Evolutionary conservation across 2,113 vertebrate species (phyloP).

Genomic region (Trachemys scripta): DNA sequence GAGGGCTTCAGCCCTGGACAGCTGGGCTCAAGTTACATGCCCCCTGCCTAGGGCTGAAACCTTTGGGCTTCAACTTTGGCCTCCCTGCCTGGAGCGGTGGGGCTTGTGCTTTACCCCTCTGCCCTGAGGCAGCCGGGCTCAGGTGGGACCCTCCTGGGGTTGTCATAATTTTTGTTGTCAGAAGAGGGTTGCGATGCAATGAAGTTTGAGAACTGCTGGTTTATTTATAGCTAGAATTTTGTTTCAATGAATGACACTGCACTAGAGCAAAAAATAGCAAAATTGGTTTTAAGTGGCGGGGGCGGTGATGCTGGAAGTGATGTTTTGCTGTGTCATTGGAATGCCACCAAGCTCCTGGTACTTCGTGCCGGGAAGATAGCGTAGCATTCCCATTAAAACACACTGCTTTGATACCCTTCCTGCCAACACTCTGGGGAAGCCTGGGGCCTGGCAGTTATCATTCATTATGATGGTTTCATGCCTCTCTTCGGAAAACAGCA

Average conservation of each 20-base stretch:
- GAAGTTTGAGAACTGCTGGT: no score
- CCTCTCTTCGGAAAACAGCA: slow-evolving; percentile 3
- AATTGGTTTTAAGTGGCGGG: not conserved
- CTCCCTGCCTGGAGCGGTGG: no score
- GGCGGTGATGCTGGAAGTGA: not conserved
- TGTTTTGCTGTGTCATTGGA: not conserved
- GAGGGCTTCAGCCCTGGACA: no score
- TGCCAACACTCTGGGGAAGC: not conserved
- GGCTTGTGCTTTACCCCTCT: no score
- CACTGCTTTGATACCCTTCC: not conserved
- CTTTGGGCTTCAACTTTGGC: no score
- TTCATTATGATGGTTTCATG: not conserved
- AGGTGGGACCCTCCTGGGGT: no score
- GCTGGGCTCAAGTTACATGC: no score
- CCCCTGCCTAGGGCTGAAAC: no score
- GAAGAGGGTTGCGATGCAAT: no score
- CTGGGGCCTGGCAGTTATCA: not conserved
- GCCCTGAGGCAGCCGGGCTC: no score
- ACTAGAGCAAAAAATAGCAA: not conserved
- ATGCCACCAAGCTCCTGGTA: not conserved
- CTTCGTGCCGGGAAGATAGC: rapidly evolving
- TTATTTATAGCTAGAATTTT: not conserved
- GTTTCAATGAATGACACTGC: not conserved
- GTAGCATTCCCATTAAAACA: not conserved
- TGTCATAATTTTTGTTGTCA: no score